phyloP scores from a whole-genome alignment of 1,140 invertebrate genomes.

The Cydia pomonella region DNA sequence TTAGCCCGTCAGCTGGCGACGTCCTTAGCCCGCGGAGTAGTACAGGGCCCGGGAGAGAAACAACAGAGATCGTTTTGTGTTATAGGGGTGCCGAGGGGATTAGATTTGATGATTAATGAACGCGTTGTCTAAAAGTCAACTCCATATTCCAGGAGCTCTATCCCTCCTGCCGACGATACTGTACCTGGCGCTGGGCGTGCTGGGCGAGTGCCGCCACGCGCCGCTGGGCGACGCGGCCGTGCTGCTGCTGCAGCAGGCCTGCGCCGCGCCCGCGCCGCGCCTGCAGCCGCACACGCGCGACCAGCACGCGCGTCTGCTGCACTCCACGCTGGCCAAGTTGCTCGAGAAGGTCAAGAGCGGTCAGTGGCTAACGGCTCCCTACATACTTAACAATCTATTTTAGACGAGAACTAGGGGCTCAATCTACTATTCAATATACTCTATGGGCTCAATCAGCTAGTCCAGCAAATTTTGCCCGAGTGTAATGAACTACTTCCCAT shows the following conservation, averaged over 20 bases:
- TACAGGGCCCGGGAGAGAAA: too few relatives aligned
- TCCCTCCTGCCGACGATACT: constrained; percentile 95
- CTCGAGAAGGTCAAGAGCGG: constrained; percentile 94
- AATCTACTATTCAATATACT: too few relatives aligned
- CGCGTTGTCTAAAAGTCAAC: neutral
- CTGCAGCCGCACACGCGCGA: constrained; percentile 57
- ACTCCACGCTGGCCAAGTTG: constrained; percentile 92
- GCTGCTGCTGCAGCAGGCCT: constrained; percentile 81
- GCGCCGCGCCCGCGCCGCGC: constrained; percentile 68
- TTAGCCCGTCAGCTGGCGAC: too few relatives aligned
- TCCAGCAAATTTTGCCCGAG: too few relatives aligned
- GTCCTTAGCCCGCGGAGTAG: too few relatives aligned
- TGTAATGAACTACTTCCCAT: too few relatives aligned
- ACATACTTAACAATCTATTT: too few relatives aligned
- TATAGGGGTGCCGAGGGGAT: too few relatives aligned
- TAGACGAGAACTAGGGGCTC: too few relatives aligned
- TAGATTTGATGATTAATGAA: too few relatives aligned
- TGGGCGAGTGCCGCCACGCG: constrained; percentile 86
- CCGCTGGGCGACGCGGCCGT: constrained; percentile 81
- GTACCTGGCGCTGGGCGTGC: constrained; percentile 94
- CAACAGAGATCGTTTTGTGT: too few relatives aligned
- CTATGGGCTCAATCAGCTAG: too few relatives aligned
- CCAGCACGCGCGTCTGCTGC: constrained; percentile 90
- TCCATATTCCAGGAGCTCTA: constrained; percentile 85
- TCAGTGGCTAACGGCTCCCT: constrained; percentile 47